Base-by-base conservation (phyloP, 2,797 vertebrate genomes). In the Allobates femoralis region DNA sequence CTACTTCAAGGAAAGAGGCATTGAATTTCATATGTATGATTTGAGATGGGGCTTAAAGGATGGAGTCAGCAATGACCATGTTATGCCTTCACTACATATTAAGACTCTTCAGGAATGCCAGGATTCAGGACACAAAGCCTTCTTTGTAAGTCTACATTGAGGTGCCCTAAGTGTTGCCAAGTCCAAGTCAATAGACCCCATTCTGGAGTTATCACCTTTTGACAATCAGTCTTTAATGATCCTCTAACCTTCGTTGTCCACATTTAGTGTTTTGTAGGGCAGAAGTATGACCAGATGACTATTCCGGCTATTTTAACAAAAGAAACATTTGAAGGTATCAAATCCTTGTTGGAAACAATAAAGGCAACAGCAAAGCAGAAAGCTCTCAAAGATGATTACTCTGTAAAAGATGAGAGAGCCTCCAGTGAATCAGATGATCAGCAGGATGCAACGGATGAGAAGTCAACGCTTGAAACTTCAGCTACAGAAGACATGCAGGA, bases 1-100 rank as follows among this genome's bases (percentile, higher is more conserved):
- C 11, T 91, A 92, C 89, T 94, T 89, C 84, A 92, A 93, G 83
- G 91, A 93, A 90, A 93, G 90, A 89, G 90, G 89, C 58, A 93
- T 89, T 78, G 91, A 93, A 66, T 93, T 95, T 88, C 92, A 79
- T 71, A 90, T 95, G 91, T 67, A 94, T 19, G 92, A 94, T 88
- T 90, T 93, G 79, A 92, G 92, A 14, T 87, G 69, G 55, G 93
- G 92, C 0, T 62, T 94, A 77, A 87, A 88, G 88, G 86, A 90
- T 88, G 90, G 90, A 28, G 58, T 90, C 67, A 88, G 90, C 60
- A 93, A 92, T 83, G 71, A 86, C 84, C 90, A 93, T 78, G 77
- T 79, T 67, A 79, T n/a, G 2, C 74, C 89, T 66, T 86, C 78
- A 26, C 83, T 93, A 5, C 91, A 92, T 73, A 60, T 94, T 84